A percentile compares a stretch with the other conserved stretches of the same genome.
Conservation (phyloP, 2,888 invertebrate species). For the Callyntrura guangdongensis region DNA sequence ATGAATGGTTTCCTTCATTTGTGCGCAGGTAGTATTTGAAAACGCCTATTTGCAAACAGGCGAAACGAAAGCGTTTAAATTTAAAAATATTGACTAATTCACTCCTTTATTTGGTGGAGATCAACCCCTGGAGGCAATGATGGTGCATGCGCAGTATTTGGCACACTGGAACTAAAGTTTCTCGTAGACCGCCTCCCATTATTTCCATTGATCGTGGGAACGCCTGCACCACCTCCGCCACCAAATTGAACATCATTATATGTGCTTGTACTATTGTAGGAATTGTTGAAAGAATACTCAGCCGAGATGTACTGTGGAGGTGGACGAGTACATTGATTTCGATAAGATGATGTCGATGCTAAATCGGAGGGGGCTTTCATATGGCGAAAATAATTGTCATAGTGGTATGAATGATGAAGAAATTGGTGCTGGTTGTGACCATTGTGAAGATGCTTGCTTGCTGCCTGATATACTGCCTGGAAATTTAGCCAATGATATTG, state of each 20-base stretch:
- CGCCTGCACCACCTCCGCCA: not conserved
- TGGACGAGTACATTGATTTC: not conserved
- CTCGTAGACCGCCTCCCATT: constrained; percentile 16
- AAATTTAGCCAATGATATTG: constrained; percentile 29
- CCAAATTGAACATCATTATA: not conserved
- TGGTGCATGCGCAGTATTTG: not conserved
- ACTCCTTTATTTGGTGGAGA: not conserved
- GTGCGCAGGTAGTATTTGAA: too few species aligned
- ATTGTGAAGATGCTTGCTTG: constrained; percentile 2
- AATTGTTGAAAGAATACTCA: constrained; percentile 45
- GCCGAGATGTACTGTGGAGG: not conserved
- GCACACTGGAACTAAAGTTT: not conserved
- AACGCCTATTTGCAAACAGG: too few species aligned
- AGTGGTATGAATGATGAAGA: constrained; percentile 4
- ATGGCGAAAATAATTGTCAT: constrained; percentile 34
- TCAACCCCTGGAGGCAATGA: not conserved
- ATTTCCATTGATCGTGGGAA: not conserved
- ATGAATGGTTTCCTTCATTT: not conserved
- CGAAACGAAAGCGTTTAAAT: not conserved
- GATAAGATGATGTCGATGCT: not conserved
- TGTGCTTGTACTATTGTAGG: constrained; percentile 35
- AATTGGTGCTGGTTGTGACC: not conserved
- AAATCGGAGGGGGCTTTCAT: constrained; percentile 5
- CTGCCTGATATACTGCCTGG: constrained; percentile 63
- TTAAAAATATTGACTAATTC: not conserved